These are phyloP conservation scores for Molanna angustata DNA, from an alignment of 2,888 invertebrate species.

Conservation along the genomic window DNA sequence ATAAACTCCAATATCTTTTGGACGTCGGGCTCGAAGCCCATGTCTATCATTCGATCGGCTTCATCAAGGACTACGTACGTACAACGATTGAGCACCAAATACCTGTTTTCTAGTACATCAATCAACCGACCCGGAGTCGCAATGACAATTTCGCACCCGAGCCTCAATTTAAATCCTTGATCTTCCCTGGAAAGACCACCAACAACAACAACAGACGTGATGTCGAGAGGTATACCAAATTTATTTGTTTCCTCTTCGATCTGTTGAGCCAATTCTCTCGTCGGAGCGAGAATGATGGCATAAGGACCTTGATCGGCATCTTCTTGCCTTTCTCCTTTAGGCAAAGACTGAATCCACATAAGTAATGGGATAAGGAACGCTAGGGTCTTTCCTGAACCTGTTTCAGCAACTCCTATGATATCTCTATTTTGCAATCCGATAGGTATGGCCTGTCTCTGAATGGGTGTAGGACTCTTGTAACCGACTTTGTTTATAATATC, in stretches of 20 bases:
- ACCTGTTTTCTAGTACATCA: slow-evolving; percentile 97
- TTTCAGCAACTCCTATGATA: slow-evolving; percentile 99
- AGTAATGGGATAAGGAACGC: slow-evolving; percentile 97
- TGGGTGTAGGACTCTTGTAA: slow-evolving; percentile 97
- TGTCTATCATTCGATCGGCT: slow-evolving; percentile 99
- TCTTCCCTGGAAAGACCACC: slow-evolving; percentile 97
- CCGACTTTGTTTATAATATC: slow-evolving; percentile 94
- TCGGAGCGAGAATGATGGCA: slow-evolving; percentile 97
- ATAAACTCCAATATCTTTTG: slow-evolving; percentile 97
- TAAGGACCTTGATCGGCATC: slow-evolving; percentile 96
- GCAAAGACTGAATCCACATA: slow-evolving; percentile 96
- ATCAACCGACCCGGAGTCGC: slow-evolving; percentile 99
- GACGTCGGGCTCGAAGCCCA: slow-evolving; percentile 99
- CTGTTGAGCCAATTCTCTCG: slow-evolving; percentile 98
- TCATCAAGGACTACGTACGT: slow-evolving; percentile 96
- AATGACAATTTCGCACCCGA: slow-evolving; percentile 99
- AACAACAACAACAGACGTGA: slow-evolving; percentile 96
- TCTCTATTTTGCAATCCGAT: slow-evolving; percentile 94
- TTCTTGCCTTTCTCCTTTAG: slow-evolving; percentile 89
- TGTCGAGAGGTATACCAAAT: slow-evolving; percentile 90
- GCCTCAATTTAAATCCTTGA: slow-evolving; percentile 92
- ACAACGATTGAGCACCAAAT: slow-evolving; percentile 94
- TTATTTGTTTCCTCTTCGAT: slow-evolving; percentile 99
- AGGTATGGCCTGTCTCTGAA: slow-evolving; percentile 98
- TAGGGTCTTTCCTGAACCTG: slow-evolving; percentile 97